phyloP scores from a whole-genome alignment of 2,113 vertebrate species.

The Agapornis roseicollis region DNA sequence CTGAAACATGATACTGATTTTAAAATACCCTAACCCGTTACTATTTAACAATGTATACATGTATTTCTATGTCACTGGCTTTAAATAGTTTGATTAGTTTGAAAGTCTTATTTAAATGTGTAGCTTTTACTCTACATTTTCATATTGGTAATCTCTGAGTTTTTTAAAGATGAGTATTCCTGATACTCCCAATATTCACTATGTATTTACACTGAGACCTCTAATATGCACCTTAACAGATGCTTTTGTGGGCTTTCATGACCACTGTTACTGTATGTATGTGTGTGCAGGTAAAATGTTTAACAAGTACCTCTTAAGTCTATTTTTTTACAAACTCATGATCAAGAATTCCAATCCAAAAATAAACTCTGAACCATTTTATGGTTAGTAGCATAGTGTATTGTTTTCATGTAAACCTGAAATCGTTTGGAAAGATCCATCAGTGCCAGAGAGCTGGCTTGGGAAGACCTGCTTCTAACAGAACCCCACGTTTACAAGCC shows the following conservation, averaged over 20 bases:
- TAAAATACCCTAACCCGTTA: not conserved
- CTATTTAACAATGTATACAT: not conserved
- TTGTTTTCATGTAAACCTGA: not conserved
- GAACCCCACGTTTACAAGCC: not conserved
- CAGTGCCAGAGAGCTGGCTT: not conserved
- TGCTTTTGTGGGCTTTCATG: not conserved
- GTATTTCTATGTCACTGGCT: not conserved
- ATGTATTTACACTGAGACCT: not conserved
- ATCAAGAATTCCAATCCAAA: not conserved
- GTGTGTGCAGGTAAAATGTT: not conserved
- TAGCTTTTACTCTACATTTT: not conserved
- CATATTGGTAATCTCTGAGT: not conserved
- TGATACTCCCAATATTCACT: not conserved
- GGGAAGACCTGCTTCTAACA: not conserved
- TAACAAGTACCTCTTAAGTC: not conserved
- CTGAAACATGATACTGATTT: not conserved
- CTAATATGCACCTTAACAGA: not conserved
- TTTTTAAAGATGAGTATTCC: not conserved
- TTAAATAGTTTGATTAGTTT: not conserved
- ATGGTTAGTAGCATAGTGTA: not conserved
- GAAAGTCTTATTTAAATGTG: not conserved
- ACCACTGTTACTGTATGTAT: not conserved
- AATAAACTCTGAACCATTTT: not conserved
- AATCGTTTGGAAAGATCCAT: not conserved
- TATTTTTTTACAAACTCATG: not conserved